These are phyloP conservation scores for Tetraodon nigroviridis DNA, from an alignment of 2,113 vertebrate species.

Conservation along the genomic window DNA sequence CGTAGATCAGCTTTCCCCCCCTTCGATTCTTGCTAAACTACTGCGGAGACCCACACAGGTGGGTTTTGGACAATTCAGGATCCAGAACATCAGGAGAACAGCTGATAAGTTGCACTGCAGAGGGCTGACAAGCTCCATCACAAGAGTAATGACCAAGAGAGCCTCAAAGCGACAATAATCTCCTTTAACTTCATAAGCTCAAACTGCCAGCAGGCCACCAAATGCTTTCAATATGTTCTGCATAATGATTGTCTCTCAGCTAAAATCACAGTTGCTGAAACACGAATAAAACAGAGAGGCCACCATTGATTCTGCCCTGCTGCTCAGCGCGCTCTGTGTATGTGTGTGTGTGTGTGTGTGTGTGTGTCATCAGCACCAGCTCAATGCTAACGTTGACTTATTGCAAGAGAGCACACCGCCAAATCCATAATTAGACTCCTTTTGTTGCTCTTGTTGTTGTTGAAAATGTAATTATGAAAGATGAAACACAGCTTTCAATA, in stretches of 20 bases:
- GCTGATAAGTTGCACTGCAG: conserved; percentile 39
- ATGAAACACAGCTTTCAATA: conserved; percentile 99
- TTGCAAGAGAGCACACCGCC: conserved; percentile 64
- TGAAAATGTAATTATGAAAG: conserved; percentile 99
- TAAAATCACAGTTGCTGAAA: conserved; percentile 65
- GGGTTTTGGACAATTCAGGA: too few species aligned
- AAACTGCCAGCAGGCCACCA: conserved; percentile 56
- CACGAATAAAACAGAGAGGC: conserved; percentile 55
- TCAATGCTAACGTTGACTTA: conserved; percentile 69
- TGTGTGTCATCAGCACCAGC: conserved; percentile 33
- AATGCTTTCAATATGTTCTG: conserved; percentile 57
- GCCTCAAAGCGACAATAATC: conserved; percentile 67
- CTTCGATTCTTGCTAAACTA: neutral
- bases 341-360: conserved; percentile 9
- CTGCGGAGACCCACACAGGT: conserved; percentile 9
- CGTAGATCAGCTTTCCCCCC: conserved; percentile 18
- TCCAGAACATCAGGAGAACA: conserved; percentile 40
- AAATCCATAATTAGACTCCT: conserved; percentile 93
- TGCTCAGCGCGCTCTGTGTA: neutral
- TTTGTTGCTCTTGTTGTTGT: conserved; percentile 81
- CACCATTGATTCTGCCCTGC: conserved; percentile 48
- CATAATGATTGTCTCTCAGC: conserved; percentile 47
- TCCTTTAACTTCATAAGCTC: conserved; percentile 68
- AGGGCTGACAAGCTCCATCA: conserved; percentile 41
- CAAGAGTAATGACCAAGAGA: conserved; percentile 64